These are phyloP conservation scores for Pseudomugil tenellus DNA, from an alignment of 2,797 vertebrate genomes.

Conservation along the genomic window DNA sequence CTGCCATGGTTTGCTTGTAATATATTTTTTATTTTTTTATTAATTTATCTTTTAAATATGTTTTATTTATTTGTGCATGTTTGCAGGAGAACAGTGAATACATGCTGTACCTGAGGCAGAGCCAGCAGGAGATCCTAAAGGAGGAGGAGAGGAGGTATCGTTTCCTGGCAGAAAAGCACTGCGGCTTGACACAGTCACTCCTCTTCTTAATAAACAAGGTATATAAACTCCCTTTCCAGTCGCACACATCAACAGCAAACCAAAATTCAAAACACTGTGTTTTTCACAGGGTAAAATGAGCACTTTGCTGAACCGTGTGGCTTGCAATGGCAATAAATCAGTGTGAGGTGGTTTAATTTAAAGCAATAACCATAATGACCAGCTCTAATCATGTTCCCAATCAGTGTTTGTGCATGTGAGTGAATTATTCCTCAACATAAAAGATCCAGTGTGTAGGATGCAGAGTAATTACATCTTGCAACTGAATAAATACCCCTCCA, in stretches of 20 bases:
- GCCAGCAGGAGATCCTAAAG: slow-evolving; percentile 90
- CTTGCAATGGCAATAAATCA: background rate
- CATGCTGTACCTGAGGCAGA: slow-evolving; percentile 90
- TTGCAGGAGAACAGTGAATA: slow-evolving; percentile 89
- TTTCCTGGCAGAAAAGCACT: slow-evolving; percentile 95
- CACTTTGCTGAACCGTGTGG: background rate
- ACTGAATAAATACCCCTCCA: background rate
- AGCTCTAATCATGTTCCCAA: background rate
- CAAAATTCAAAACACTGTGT: background rate
- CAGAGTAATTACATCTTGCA: background rate
- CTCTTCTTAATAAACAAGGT: slow-evolving; percentile 85
- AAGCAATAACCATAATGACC: background rate
- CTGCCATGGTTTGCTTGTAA: background rate
- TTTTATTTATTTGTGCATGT: background rate
- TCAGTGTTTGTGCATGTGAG: background rate
- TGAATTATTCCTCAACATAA: background rate
- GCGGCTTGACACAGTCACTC: slow-evolving; percentile 83
- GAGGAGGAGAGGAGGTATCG: slow-evolving; percentile 96
- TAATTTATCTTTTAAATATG: too few relatives aligned
- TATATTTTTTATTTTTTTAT: background rate
- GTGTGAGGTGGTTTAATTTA: background rate
- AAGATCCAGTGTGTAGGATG: background rate
- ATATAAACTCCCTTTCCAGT: background rate
- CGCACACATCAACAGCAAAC: background rate
- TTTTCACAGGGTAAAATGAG: background rate